Base-by-base conservation (phyloP, 2,888 invertebrate species). In the Seira musarum region DNA sequence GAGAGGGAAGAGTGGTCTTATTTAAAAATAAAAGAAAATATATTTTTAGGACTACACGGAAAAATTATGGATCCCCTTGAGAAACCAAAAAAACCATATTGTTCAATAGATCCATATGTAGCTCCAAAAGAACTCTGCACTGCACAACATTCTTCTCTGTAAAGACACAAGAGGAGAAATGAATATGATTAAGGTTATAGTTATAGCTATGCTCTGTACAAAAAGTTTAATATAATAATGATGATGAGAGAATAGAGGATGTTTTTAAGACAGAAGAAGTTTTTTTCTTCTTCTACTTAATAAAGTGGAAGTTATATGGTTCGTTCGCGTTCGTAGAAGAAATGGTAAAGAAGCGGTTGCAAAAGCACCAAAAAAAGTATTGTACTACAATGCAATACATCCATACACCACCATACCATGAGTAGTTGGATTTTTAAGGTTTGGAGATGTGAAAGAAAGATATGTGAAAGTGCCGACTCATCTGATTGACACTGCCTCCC, bases 401-500 rank as follows among this genome's bases (percentile, higher is more conserved):
- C n/a, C n/a, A n/a, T n/a, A n/a, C n/a, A n/a, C n/a, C n/a, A n/a
- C n/a, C n/a, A n/a, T n/a, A n/a, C n/a, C n/a, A n/a, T n/a, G n/a
- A n/a, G n/a, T n/a, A n/a, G n/a, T n/a, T n/a, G n/a, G n/a, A n/a
- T n/a, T n/a, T n/a, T n/a, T n/a, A n/a, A n/a, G n/a, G n/a, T n/a
- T n/a, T n/a, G n/a, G n/a, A 75, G 80, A 80, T 74, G 74, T 67
- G 76, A 69, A 72, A 53, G 74, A 74, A 72, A 76, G 80, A 75
- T 82, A 82, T 80, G 82, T 83, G 82, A 85, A 85, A 84, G 82
- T 86, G 86, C 85, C 86, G 83, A 86, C 84, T 86, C 86, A 86
- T 85, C 85, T 86, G 85, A 85, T 84, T 83, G 84, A 85, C 85
- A 84, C 76, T 81, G 78, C 85, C 84, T 84, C 85, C 84, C 85